Percentiles rank a stretch among this genome's conserved stretches.
phyloP scores from a whole-genome alignment of 2,797 vertebrate genomes.

The Syngnathus acus region DNA sequence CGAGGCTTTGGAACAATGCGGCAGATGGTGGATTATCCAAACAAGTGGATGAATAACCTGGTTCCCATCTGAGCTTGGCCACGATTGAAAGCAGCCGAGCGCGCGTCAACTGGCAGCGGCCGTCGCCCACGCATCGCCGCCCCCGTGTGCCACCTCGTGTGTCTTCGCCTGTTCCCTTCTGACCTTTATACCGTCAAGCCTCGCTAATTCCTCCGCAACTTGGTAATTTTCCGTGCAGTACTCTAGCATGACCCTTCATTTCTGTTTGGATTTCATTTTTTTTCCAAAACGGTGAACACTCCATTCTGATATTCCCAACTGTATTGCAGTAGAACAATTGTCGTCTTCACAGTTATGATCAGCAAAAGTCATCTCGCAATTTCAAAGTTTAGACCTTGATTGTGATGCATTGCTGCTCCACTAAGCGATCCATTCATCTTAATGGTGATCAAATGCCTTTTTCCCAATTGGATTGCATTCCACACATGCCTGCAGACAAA shows the following conservation, averaged over 20 bases:
- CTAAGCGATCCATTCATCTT: conserved; percentile 38
- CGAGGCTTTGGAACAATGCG: conserved; percentile 36
- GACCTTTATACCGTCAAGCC: conserved; percentile 17
- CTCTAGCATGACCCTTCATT: background rate
- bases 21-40: conserved; percentile 75
- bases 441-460: conserved; percentile 61
- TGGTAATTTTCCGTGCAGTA: background rate
- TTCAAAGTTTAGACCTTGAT: conserved; percentile 55
- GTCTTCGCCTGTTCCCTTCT: conserved; percentile 23
- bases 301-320: background rate
- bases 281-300: background rate
- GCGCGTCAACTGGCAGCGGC: conserved; percentile 46
- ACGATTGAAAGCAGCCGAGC: conserved; percentile 39
- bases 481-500: conserved; percentile 27
- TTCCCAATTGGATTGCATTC: conserved; percentile 66
- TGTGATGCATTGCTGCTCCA: conserved; percentile 64
- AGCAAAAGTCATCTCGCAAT: conserved; percentile 37
- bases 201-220: background rate
- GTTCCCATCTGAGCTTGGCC: conserved; percentile 53
- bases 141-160: conserved; percentile 25
- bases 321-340: conserved; percentile 12
- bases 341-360: conserved; percentile 51
- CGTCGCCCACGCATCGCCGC: conserved; percentile 32
- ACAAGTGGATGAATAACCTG: conserved; percentile 70
- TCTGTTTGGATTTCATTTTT: background rate